Evolutionary conservation across 30 jellyfish, hydroid and myxozoan genomes (phyloP), one percentile per base, ranked within the genome.

Genomic region (Nemopilema nomurai): DNA sequence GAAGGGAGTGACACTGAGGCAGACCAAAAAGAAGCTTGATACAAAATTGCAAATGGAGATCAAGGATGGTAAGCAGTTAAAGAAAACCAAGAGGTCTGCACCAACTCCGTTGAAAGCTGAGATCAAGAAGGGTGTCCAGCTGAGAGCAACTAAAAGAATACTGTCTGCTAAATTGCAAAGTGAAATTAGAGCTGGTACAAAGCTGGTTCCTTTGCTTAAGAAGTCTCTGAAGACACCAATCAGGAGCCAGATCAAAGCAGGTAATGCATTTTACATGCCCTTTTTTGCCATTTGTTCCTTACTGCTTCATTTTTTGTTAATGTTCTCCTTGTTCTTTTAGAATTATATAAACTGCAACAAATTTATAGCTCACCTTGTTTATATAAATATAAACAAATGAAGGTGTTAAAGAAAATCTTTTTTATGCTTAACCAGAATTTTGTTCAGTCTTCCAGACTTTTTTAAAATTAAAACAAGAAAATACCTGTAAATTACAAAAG

Each of bases 31-130:
- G 87, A 77, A 28, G 81, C 71, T 87, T 0, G 82, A 70, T 33
- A 1, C 62, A 67, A 76, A 50, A 6, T 20, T 87, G 49, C 90
- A 80, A 20, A 65, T 49, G 1, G 96, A 79, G 79, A 88, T 88
- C 0, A 26, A 73, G 41, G 51, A 52, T 21, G 90, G 90, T 27
- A 49, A 4, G 50, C 72, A 22, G 29, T 21, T 89, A 81, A 70
- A 74, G 32, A 53, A 83, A 49, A 92, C 98, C 23, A 82, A 76
- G 69, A 28, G 19, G 41, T 28, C 83, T 18, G 84, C 90, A 64
- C 95, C 90, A 65, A 92, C 98, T 29, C 98, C 98, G 30, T 70
- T 92, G 62, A 81, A 84, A 73, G 65, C 87, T 23, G 92, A 87
- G 25, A 92, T 92, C 7, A 72, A 73, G 71, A 77, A 31, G 24